Evolutionary conservation across 2,888 invertebrate genomes (phyloP).

Genomic region (Eupithecia pulchellata): DNA sequence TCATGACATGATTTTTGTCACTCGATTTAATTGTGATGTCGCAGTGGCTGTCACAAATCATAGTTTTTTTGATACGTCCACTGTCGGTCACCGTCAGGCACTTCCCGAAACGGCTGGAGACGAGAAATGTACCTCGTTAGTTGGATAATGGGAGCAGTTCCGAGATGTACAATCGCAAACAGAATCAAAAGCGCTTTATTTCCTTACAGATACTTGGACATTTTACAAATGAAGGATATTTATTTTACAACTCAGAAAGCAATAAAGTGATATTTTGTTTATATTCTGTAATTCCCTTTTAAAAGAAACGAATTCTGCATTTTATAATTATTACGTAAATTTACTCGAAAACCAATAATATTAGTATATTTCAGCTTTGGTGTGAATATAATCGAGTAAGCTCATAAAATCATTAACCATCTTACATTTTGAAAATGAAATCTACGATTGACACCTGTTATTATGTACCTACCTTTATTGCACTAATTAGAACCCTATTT

Average conservation of each 20-base stretch:
- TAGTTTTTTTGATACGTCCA: slow-evolving; percentile 72
- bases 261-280: neutral
- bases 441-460: neutral
- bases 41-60: slow-evolving; percentile 76
- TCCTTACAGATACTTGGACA: neutral
- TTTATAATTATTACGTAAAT: neutral
- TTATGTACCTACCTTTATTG: too few relatives aligned
- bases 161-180: slow-evolving; percentile 53
- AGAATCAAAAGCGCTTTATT: neutral
- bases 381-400: neutral
- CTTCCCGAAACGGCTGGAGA: slow-evolving; percentile 66
- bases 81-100: slow-evolving; percentile 55
- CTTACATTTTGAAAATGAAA: neutral
- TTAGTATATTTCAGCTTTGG: neutral
- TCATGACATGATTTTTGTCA: slow-evolving; percentile 69
- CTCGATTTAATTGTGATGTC: slow-evolving; percentile 75
- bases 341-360: neutral
- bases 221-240: neutral
- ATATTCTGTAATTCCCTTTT: neutral
- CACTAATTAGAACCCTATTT: neutral
- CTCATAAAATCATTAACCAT: neutral
- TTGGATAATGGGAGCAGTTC: slow-evolving; percentile 72
- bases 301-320: neutral
- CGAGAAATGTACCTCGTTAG: slow-evolving; percentile 80
- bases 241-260: neutral